Conservation (phyloP, 2,888 invertebrate species). For the Dromius quadrimaculatus region DNA sequence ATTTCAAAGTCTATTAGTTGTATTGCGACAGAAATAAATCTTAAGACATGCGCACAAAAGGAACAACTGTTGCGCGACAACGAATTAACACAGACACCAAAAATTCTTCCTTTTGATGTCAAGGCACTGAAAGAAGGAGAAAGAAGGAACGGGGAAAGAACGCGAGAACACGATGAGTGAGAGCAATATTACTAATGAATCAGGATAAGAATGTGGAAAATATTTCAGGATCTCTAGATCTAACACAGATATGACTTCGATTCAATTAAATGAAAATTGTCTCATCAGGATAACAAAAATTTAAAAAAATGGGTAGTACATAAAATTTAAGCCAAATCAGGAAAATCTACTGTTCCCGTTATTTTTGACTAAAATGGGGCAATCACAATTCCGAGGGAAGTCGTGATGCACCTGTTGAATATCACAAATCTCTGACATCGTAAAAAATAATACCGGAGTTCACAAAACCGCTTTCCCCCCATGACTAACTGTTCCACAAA, state of each 20-base stretch:
- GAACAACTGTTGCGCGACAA: conserved; percentile 30
- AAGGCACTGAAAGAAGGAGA: background rate
- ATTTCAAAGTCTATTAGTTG: conserved; percentile 41
- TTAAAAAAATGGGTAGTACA: too few species aligned
- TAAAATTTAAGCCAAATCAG: too few species aligned
- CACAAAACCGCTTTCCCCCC: too few species aligned
- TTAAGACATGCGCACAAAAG: background rate
- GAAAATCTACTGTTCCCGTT: too few species aligned
- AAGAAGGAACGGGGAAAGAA: conserved; percentile 5
- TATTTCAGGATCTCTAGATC: too few species aligned
- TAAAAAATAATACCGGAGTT: conserved; percentile 20
- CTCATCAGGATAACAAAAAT: too few species aligned
- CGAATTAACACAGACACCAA: conserved; percentile 36
- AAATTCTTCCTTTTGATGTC: conserved; percentile 33
- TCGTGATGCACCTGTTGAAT: conserved; percentile 28
- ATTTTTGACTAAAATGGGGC: too few species aligned
- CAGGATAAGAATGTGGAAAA: too few species aligned
- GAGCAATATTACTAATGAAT: too few species aligned
- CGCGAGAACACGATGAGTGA: conserved; percentile 7
- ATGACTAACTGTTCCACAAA: conserved; percentile 20
- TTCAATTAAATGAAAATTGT: too few species aligned
- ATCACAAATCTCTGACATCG: conserved; percentile 28
- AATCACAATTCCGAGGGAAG: conserved; percentile 9
- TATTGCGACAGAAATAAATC: conserved; percentile 28
- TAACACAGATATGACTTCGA: too few species aligned